phyloP scores from a whole-genome alignment of 2,113 vertebrate genomes.

The Motacilla alba region DNA sequence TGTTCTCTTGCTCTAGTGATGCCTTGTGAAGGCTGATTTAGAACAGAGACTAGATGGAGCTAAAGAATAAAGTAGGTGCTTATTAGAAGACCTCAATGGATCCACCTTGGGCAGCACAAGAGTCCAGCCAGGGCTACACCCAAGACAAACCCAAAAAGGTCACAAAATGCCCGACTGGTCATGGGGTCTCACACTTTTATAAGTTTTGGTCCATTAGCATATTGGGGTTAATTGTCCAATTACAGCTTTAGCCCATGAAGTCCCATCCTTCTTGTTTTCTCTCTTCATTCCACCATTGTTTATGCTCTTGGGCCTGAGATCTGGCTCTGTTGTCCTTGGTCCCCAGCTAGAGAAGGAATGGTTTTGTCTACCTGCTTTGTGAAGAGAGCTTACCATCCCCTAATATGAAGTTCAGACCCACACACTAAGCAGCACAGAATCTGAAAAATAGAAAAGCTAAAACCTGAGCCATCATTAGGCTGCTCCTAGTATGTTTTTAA shows the following conservation, averaged over 20 bases:
- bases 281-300: background rate
- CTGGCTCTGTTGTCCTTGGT: background rate
- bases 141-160: background rate
- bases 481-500: background rate
- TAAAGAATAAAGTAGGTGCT: background rate
- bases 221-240: background rate
- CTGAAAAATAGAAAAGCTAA: background rate
- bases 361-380: background rate
- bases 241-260: background rate
- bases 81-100: background rate
- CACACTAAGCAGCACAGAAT: background rate
- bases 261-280: background rate
- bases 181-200: background rate
- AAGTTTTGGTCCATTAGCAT: background rate
- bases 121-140: background rate
- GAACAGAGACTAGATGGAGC: background rate
- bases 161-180: background rate
- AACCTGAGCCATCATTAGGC: background rate
- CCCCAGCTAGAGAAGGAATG: background rate
- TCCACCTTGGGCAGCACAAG: background rate
- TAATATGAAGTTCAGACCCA: background rate
- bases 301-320: background rate
- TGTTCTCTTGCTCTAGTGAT: background rate
- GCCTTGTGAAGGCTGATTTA: background rate
- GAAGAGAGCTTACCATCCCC: background rate